Conservation (phyloP, 2,888 invertebrate species). For the Drosophila differens region DNA sequence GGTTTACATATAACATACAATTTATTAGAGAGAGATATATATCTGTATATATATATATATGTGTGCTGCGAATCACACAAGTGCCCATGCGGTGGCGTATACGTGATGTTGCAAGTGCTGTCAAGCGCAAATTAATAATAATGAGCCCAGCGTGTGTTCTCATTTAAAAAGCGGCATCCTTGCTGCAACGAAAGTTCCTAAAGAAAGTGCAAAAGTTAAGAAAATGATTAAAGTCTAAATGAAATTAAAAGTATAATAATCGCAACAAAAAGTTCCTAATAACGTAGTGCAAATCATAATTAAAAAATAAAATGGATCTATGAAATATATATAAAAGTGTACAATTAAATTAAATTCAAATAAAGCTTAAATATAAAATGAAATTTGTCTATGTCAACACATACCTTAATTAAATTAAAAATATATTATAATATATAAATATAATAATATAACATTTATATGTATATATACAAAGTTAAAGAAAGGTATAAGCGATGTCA, state of each 20-base stretch:
- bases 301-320: not conserved
- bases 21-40: not conserved
- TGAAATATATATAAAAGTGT: conserved; percentile 8
- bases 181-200: conserved; percentile 66
- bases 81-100: conserved; percentile 34
- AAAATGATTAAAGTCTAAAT: not conserved
- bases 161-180: conserved; percentile 3
- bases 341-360: not conserved
- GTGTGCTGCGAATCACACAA: conserved; percentile 9
- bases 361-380: not conserved
- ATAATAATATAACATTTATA: not conserved
- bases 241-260: conserved; percentile 16
- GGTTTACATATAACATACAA: conserved; percentile 5
- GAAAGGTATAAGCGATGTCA: not conserved
- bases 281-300: conserved; percentile 41
- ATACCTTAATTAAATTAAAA: not conserved
- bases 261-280: conserved; percentile 64
- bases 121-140: conserved; percentile 9
- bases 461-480: not conserved
- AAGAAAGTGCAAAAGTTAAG: conserved; percentile 49
- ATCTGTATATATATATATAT: not conserved
- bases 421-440: not conserved
- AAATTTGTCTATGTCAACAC: not conserved
- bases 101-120: conserved; percentile 34
- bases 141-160: conserved; percentile 5